Evolutionary conservation across 2,797 vertebrate species (phyloP).

Genomic region (Argyrosomus regius): DNA sequence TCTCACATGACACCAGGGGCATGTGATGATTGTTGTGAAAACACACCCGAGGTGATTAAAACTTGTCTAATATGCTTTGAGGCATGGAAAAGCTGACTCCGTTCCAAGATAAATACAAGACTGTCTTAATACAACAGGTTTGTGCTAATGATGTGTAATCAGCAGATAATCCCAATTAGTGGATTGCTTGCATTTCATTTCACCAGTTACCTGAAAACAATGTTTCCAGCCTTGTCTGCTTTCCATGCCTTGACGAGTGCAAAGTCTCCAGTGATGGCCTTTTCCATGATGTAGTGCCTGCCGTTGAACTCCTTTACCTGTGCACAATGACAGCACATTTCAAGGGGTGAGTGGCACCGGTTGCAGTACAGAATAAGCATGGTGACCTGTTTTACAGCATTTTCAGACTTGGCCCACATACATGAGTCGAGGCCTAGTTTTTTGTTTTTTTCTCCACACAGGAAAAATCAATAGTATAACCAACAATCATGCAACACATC

Average conservation of each 20-base stretch:
- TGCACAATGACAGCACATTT: slow-evolving; percentile 30
- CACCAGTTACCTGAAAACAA: slow-evolving; percentile 92
- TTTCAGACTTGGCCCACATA: not conserved
- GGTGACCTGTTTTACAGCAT: slow-evolving; percentile 1
- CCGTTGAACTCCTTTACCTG: slow-evolving; percentile 95
- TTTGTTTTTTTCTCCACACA: not conserved
- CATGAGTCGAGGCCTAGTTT: not conserved
- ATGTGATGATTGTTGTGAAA: slow-evolving; percentile 55
- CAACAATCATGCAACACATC: not conserved
- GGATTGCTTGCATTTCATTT: not conserved
- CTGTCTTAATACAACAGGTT: not conserved
- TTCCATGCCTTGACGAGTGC: slow-evolving; percentile 98
- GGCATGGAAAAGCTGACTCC: slow-evolving; percentile 10
- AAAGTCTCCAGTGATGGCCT: slow-evolving; percentile 95
- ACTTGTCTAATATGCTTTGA: not conserved
- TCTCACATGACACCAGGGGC: slow-evolving; percentile 8
- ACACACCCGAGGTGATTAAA: slow-evolving; percentile 43
- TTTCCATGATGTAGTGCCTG: slow-evolving; percentile 94
- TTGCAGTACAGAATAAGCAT: not conserved
- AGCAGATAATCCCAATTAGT: not conserved
- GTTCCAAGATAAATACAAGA: slow-evolving; percentile 25
- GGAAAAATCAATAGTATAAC: not conserved
- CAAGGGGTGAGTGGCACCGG: not conserved
- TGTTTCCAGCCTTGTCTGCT: slow-evolving; percentile 94
- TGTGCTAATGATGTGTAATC: not conserved